A percentile compares a stretch with the other conserved stretches of the same genome.
phyloP scores from a whole-genome alignment of 2,888 invertebrate genomes.

The Pollenia griseotomentosa region DNA sequence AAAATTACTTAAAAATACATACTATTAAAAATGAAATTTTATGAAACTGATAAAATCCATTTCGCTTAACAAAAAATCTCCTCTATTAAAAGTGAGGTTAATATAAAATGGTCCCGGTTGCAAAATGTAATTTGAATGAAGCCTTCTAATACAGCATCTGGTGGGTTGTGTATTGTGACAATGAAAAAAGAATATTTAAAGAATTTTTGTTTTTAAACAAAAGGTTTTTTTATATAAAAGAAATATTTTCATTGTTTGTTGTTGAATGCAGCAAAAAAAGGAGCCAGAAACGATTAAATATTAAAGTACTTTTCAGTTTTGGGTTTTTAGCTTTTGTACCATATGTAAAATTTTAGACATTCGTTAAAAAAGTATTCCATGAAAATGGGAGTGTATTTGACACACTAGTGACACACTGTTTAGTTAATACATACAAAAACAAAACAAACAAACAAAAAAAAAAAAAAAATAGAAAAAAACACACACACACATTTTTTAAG shows the following conservation, averaged over 20 bases:
- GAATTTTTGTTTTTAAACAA: constrained; percentile 35
- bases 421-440: constrained; percentile 59
- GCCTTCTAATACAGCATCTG: too few species aligned
- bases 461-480: constrained; percentile 2
- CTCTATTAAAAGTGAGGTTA: too few species aligned
- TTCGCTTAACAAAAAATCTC: too few species aligned
- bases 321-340: background rate
- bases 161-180: too few species aligned
- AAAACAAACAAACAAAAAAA: constrained; percentile 8
- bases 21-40: too few species aligned
- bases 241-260: constrained; percentile 36
- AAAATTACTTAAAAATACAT: too few species aligned
- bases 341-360: constrained; percentile 19
- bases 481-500: constrained; percentile 46
- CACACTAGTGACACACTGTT: constrained; percentile 73
- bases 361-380: constrained; percentile 13
- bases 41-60: too few species aligned
- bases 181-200: background rate
- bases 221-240: constrained; percentile 9
- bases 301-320: background rate
- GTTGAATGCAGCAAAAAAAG: background rate
- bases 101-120: too few species aligned
- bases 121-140: too few species aligned
- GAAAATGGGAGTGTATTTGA: constrained; percentile 39
- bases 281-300: background rate